Evolutionary conservation across 1,140 invertebrate species (phyloP).

Genomic region (Halyomorpha halys): DNA sequence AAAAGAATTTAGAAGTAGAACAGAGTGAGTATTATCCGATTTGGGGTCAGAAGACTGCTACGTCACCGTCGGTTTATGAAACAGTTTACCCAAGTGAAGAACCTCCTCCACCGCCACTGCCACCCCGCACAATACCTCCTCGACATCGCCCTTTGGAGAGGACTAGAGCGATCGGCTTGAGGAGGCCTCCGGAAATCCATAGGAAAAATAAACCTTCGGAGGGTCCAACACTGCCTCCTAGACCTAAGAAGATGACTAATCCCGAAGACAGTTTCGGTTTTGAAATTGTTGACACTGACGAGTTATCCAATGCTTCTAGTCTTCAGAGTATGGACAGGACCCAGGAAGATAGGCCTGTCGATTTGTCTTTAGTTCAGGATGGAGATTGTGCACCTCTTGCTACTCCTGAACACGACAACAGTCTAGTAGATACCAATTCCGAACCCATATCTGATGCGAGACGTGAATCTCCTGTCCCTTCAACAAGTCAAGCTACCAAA

Average conservation of each 20-base stretch:
- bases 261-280: conserved; percentile 65
- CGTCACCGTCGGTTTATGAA: conserved; percentile 34
- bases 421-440: conserved; percentile 3
- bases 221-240: conserved; percentile 31
- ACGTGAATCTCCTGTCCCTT: conserved; percentile 1
- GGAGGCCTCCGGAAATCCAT: conserved; percentile 30
- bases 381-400: conserved; percentile 43
- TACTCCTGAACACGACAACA: conserved; percentile 47
- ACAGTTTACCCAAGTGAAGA: conserved; percentile 33
- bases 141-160: conserved; percentile 38
- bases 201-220: conserved; percentile 32
- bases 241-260: conserved; percentile 32
- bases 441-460: background rate
- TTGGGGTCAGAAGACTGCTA: conserved; percentile 30
- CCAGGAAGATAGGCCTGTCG: conserved; percentile 17
- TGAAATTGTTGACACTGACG: conserved; percentile 67
- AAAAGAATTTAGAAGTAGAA: conserved; percentile 24
- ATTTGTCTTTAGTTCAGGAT: background rate
- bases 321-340: conserved; percentile 24
- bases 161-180: conserved; percentile 34
- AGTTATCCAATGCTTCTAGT: conserved; percentile 35
- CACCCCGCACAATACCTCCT: conserved; percentile 35
- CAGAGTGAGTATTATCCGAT: conserved; percentile 35
- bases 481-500: conserved; percentile 10
- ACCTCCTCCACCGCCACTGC: conserved; percentile 39